Evolutionary conservation across 2,888 invertebrate genomes (phyloP).

Genomic region (Elysia crispata): DNA sequence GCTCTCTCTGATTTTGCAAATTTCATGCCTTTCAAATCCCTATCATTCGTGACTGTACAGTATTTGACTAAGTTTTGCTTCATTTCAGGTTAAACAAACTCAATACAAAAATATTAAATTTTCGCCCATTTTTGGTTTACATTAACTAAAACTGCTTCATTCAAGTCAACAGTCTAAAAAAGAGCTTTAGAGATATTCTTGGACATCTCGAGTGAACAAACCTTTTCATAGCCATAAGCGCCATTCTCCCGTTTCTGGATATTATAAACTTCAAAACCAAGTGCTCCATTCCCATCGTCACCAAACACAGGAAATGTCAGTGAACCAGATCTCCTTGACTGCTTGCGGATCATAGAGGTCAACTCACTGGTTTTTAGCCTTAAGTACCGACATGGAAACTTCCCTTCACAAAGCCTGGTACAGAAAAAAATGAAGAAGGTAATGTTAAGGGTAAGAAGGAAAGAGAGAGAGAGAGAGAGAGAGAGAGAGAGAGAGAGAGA

Average conservation of each 20-base stretch:
- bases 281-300: slow-evolving; percentile 65
- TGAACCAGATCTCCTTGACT: slow-evolving; percentile 31
- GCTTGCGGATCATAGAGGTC: slow-evolving; percentile 35
- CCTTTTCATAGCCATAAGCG: slow-evolving; percentile 56
- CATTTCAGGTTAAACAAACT: no score
- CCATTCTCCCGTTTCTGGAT: slow-evolving; percentile 55
- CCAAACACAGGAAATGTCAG: slow-evolving; percentile 57
- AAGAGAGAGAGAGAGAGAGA: neutral
- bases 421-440: neutral
- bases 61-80: no score
- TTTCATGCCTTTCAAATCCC: no score
- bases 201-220: neutral
- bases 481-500: slow-evolving; percentile 1
- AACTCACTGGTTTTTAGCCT: slow-evolving; percentile 27
- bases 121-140: no score
- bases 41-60: no score
- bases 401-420: slow-evolving; percentile 56
- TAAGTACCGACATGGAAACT: slow-evolving; percentile 60
- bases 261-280: slow-evolving; percentile 66
- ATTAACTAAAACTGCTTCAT: no score
- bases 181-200: no score
- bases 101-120: no score
- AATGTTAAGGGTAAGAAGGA: neutral
- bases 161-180: no score
- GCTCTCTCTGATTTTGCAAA: no score